These are phyloP conservation scores for silkworm (Bombyx mori) DNA, from an alignment of 1,140 invertebrate genomes.

Conservation along the genomic window ASM3026992v2 NC_085124.1:7626001-7626500, in stretches of 20 bases:
- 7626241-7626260: slow-evolving; percentile 69
- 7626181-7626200: slow-evolving; percentile 81
- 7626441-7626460: slow-evolving; percentile 69
- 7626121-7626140: slow-evolving; percentile 74
- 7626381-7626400: slow-evolving; percentile 39
- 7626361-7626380: slow-evolving; percentile 79
- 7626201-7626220: slow-evolving; percentile 85
- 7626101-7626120: slow-evolving; percentile 53
- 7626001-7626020: slow-evolving; percentile 67
- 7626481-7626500: slow-evolving; percentile 79
- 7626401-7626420: slow-evolving; percentile 36
- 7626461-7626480: slow-evolving; percentile 69
- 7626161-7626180: slow-evolving; percentile 72
- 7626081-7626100: slow-evolving; percentile 36
- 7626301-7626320: slow-evolving; percentile 86
- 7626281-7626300: slow-evolving; percentile 55
- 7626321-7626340: slow-evolving; percentile 85
- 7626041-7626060: slow-evolving; percentile 46
- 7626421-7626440: slow-evolving; percentile 61
- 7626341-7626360: slow-evolving; percentile 82
- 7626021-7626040: slow-evolving; percentile 68
- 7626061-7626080: slow-evolving; percentile 23
- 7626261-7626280: slow-evolving; percentile 56
- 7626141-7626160: slow-evolving; percentile 73
- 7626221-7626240: slow-evolving; percentile 80